Base-by-base conservation (phyloP, 1,140 invertebrate species). In the Drosophila ohnishii region DNA sequence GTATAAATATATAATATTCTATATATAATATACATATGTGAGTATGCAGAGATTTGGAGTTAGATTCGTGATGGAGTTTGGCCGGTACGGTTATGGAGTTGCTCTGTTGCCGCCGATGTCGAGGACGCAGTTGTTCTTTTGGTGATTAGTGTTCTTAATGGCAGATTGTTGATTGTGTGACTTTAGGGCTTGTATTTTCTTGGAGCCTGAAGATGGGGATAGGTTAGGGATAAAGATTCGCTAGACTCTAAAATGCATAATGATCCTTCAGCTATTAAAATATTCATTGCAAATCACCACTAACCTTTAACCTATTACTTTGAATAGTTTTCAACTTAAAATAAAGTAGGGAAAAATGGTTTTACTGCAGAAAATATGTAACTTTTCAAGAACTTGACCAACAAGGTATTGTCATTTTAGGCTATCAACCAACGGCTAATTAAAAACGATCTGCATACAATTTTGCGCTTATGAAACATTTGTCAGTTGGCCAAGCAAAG, bases 121-220 rank as follows among this genome's bases (percentile, higher is more conserved):
- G 45, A 42, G 59, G 62, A 66, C 61, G 65, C 47, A 57, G 58
- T 82, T 77, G 47, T 39, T 75, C 56, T 47, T 58, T 63, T 57
- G 71, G 56, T 75, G 76, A 51, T 71, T 65, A 42, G 70, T 83
- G 73, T 88, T 64, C 48, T 65, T 72, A 71, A 64, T 76, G 40
- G 40, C 50, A 39, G 44, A 56, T 59, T 63, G 57, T 71, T 57
- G 9, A 34, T 51, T 25, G 22, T 55, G 67, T 67, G 37, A 11
- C 19, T 59, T 56, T 37, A 10, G 16, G 19, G 8, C 42, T 44
- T 14, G 62, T 19, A 2, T 32, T 32, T 13, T 59, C 30, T 32
- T 25, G 28, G 11, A 62, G 44, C 34, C 19, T 45, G 56, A 64
- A 64, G 61, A 60, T 73, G 39, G 35, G 25, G n/a, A 25, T 13